phyloP scores from a whole-genome alignment of 2,888 invertebrate species.

The Neria commutata region DNA sequence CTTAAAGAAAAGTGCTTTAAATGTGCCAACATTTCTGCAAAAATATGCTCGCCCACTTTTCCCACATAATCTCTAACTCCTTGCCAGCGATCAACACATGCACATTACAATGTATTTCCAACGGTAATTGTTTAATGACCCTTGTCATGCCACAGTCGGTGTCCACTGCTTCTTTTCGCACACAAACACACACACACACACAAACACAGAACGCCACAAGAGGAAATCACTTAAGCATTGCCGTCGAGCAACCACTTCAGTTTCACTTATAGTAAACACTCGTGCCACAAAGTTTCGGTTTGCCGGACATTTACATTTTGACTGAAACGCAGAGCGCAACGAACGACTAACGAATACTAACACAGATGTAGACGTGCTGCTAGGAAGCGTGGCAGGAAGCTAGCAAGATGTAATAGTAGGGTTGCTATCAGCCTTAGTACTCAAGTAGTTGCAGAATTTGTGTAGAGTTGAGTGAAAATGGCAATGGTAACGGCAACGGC shows the following conservation, averaged over 20 bases:
- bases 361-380: neutral
- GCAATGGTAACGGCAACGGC: neutral
- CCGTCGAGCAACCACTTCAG: conserved; percentile 39
- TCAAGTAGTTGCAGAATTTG: neutral
- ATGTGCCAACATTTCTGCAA: too few relatives aligned
- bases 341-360: too few relatives aligned
- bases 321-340: too few relatives aligned
- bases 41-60: too few relatives aligned
- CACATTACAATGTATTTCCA: conserved; percentile 7
- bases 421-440: neutral
- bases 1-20: too few relatives aligned
- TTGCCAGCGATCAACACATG: too few relatives aligned
- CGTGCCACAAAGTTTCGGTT: conserved; percentile 54
- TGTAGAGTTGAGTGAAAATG: neutral
- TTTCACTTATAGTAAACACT: conserved; percentile 40
- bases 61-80: too few relatives aligned
- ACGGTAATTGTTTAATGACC: conserved; percentile 26
- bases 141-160: conserved; percentile 10
- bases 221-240: conserved; percentile 19
- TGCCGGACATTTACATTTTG: conserved; percentile 54
- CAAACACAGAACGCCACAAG: neutral
- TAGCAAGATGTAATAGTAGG: neutral
- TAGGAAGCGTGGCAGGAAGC: neutral
- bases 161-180: too few relatives aligned
- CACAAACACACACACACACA: conserved; percentile 5